phyloP scores from a whole-genome alignment of 2,888 invertebrate genomes.

The Hipparchia semele region DNA sequence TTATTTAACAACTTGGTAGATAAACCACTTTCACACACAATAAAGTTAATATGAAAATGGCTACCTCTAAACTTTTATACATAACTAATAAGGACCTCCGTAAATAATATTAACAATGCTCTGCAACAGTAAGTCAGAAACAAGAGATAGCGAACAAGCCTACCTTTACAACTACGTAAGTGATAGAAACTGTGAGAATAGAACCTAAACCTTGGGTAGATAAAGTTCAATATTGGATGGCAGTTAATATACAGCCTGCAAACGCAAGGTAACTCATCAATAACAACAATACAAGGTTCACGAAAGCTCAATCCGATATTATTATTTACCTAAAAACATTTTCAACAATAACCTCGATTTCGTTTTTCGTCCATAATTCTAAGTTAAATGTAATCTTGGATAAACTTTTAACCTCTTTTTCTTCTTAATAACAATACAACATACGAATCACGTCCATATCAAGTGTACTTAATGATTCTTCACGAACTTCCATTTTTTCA shows the following conservation, averaged over 20 bases:
- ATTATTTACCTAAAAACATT: constrained; percentile 80
- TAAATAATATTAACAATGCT: constrained; percentile 74
- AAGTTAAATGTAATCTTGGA: constrained; percentile 76
- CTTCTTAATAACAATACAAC: constrained; percentile 80
- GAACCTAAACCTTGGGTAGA: constrained; percentile 40
- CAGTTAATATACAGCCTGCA: constrained; percentile 49
- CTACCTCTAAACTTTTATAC: constrained; percentile 80
- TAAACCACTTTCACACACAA: constrained; percentile 78
- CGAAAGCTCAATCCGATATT: constrained; percentile 80
- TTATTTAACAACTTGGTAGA: constrained; percentile 85
- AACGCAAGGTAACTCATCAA: constrained; percentile 59
- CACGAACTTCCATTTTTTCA: constrained; percentile 45
- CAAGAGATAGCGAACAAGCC: constrained; percentile 68
- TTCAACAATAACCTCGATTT: constrained; percentile 80
- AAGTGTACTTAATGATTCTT: constrained; percentile 51
- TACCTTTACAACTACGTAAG: constrained; percentile 59
- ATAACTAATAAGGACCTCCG: constrained; percentile 76
- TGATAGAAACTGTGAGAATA: constrained; percentile 44
- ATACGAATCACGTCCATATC: constrained; percentile 67
- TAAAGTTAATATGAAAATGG: constrained; percentile 75
- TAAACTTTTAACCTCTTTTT: constrained; percentile 75
- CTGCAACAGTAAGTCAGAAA: constrained; percentile 59
- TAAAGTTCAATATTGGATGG: constrained; percentile 38
- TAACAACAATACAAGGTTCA: constrained; percentile 69
- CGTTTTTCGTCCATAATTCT: constrained; percentile 72